Evolutionary conservation across 2,797 vertebrate species (phyloP).

Genomic region (Sphaeramia orbicularis): DNA sequence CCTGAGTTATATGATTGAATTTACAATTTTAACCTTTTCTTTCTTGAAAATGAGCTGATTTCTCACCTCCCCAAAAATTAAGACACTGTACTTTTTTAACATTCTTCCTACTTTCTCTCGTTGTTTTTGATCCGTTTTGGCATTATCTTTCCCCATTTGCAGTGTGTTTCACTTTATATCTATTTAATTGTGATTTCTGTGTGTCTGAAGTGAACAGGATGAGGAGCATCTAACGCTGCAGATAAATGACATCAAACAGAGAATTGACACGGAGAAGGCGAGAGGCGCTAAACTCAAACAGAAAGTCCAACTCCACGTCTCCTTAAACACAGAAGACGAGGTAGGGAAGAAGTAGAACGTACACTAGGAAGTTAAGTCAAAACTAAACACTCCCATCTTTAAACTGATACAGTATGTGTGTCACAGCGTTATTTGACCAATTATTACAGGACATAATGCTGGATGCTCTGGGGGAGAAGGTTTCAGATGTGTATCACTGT

Average conservation of each 20-base stretch:
- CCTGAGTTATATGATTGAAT: no score
- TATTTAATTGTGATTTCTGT: background rate
- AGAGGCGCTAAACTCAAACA: constrained; percentile 83
- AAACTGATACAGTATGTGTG: no score
- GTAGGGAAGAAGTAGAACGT: constrained; percentile 68
- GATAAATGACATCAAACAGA: constrained; percentile 75
- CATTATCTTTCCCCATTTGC: background rate
- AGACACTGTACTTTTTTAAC: no score
- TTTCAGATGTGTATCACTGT: constrained; percentile 86
- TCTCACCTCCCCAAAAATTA: background rate
- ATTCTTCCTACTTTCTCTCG: background rate
- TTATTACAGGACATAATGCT: constrained; percentile 88
- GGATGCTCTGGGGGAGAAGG: constrained; percentile 85
- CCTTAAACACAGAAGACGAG: constrained; percentile 85
- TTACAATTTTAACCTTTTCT: no score
- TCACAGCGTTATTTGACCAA: no score
- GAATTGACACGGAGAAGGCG: constrained; percentile 84
- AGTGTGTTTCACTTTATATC: background rate
- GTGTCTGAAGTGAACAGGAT: constrained; percentile 84
- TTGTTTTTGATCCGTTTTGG: background rate
- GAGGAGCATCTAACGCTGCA: constrained; percentile 82
- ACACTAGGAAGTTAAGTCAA: background rate
- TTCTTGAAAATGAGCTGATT: background rate
- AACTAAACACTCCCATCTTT: background rate
- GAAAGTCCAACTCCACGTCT: constrained; percentile 85